Conservation (phyloP, 2,113 vertebrate genomes). For the Indicator maculatus region DNA sequence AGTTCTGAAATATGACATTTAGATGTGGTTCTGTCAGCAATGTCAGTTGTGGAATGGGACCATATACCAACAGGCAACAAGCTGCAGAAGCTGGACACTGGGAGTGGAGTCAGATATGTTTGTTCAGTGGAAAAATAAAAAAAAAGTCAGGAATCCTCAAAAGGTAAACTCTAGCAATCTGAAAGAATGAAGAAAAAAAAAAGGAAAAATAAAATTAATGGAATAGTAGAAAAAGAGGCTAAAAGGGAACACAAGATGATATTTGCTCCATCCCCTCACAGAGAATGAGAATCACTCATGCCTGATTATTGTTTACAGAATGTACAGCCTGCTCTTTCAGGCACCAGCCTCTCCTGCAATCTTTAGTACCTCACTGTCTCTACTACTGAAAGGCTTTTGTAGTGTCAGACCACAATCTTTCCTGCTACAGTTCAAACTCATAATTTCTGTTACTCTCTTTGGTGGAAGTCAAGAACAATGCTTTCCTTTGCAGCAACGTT, state of each 20-base stretch:
- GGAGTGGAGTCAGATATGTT: not conserved
- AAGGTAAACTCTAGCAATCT: not conserved
- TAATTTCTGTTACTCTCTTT: not conserved
- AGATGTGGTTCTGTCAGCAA: not conserved
- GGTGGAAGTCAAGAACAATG: not conserved
- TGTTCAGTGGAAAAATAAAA: not conserved
- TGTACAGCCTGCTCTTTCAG: not conserved
- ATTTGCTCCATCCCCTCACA: not conserved
- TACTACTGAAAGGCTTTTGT: not conserved
- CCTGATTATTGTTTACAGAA: not conserved
- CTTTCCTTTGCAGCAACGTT: not conserved
- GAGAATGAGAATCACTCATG: fast-evolving
- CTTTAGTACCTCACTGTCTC: not conserved
- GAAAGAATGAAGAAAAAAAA: not conserved
- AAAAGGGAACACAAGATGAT: not conserved
- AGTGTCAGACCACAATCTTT: not conserved
- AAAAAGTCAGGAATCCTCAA: not conserved
- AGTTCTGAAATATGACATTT: not conserved
- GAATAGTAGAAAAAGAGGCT: not conserved
- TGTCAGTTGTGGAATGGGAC: not conserved
- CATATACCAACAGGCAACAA: not conserved
- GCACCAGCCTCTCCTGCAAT: not conserved
- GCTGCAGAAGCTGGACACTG: not conserved
- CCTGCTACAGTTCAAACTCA: not conserved
- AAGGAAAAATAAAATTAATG: not conserved